A percentile compares a stretch with the other conserved stretches of the same genome.
phyloP scores from a whole-genome alignment of 2,797 vertebrate species.

The Jordanella pulchra region DNA sequence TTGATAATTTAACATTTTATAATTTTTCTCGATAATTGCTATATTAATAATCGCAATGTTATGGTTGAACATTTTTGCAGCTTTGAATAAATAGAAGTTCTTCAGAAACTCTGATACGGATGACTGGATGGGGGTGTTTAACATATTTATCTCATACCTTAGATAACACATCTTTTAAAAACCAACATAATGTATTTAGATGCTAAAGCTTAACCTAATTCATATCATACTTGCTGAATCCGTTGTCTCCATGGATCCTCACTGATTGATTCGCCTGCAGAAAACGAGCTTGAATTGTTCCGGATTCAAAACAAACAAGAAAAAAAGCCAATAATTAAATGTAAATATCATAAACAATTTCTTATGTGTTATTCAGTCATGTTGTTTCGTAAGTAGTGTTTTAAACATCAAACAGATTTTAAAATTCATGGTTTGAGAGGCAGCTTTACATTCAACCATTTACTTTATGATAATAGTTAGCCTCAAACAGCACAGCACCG shows the following conservation, averaged over 20 bases:
- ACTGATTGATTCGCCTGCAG: not conserved
- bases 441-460: not conserved
- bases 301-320: not conserved
- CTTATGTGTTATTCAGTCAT: not conserved
- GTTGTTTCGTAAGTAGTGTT: not conserved
- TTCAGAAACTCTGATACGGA: not conserved
- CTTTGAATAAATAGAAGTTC: no score
- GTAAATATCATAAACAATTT: not conserved
- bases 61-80: no score
- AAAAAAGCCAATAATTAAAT: not conserved
- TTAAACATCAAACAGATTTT: not conserved
- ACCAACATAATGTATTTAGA: no score
- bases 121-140: not conserved
- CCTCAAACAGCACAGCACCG: not conserved
- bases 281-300: not conserved
- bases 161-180: no score
- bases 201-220: not conserved
- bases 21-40: no score
- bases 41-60: no score
- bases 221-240: not conserved
- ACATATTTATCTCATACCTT: not conserved
- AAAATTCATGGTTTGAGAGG: not conserved
- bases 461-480: not conserved
- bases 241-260: not conserved
- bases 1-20: no score